A percentile compares a stretch with the other conserved stretches of the same genome.
Conservation (phyloP, 2,888 invertebrate species). For the Standfussiana lucernea region DNA sequence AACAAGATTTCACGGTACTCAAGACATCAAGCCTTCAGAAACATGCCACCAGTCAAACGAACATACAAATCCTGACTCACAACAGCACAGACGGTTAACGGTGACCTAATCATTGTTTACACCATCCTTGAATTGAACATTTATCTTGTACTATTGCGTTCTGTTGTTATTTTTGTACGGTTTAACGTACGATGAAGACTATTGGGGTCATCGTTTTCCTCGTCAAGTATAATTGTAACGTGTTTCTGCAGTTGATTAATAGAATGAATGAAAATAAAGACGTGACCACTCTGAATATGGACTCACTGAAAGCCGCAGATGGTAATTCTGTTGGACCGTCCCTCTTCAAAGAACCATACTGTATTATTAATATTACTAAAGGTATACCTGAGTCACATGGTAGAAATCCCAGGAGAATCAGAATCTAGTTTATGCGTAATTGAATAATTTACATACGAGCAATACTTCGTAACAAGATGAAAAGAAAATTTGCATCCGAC, state of each 20-base stretch:
- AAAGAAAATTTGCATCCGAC: slow-evolving; percentile 45
- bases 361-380: slow-evolving; percentile 15
- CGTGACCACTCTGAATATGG: background rate
- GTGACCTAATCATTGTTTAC: slow-evolving; percentile 66
- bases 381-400: slow-evolving; percentile 8
- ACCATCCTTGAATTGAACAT: slow-evolving; percentile 64
- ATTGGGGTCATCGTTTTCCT: slow-evolving; percentile 60
- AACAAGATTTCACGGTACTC: slow-evolving; percentile 14
- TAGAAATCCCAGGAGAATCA: slow-evolving; percentile 28
- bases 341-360: background rate
- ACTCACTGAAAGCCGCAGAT: background rate
- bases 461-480: slow-evolving; percentile 20
- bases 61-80: slow-evolving; percentile 59
- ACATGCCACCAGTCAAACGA: slow-evolving; percentile 29
- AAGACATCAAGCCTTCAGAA: slow-evolving; percentile 10
- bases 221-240: slow-evolving; percentile 23
- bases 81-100: slow-evolving; percentile 39
- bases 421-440: slow-evolving; percentile 15
- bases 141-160: slow-evolving; percentile 52
- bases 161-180: slow-evolving; percentile 53
- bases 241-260: slow-evolving; percentile 11
- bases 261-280: slow-evolving; percentile 38
- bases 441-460: slow-evolving; percentile 30
- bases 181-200: slow-evolving; percentile 32
- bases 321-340: background rate